phyloP scores from a whole-genome alignment of 2,888 invertebrate genomes.

The Actias luna region DNA sequence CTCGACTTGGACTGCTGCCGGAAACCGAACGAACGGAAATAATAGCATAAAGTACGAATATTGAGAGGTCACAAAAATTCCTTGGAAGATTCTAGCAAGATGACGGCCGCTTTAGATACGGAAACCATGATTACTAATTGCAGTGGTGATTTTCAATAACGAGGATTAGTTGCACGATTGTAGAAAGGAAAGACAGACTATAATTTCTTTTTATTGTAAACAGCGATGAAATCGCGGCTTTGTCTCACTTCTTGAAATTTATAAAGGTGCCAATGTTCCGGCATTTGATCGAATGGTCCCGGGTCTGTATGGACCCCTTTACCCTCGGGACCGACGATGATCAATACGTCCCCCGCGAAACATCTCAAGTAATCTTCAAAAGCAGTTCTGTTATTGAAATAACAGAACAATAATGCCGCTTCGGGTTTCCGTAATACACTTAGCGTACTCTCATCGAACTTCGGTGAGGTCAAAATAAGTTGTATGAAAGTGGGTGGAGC shows the following conservation, averaged over 20 bases:
- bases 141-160: too few relatives aligned
- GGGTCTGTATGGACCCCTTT: slow-evolving; percentile 87
- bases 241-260: slow-evolving; percentile 81
- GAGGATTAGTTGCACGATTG: too few relatives aligned
- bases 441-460: slow-evolving; percentile 56
- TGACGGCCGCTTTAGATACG: too few relatives aligned
- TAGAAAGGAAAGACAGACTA: too few relatives aligned
- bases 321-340: slow-evolving; percentile 88
- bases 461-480: slow-evolving; percentile 77
- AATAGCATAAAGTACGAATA: too few relatives aligned
- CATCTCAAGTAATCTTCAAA: slow-evolving; percentile 85
- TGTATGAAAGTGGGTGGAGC: slow-evolving; percentile 87
- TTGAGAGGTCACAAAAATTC: too few relatives aligned
- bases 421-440: slow-evolving; percentile 61
- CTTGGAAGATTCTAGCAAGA: too few relatives aligned
- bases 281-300: slow-evolving; percentile 83
- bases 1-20: too few relatives aligned
- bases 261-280: slow-evolving; percentile 82
- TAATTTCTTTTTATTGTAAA: slow-evolving; percentile 61
- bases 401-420: slow-evolving; percentile 88
- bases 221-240: slow-evolving; percentile 84
- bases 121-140: too few relatives aligned
- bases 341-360: slow-evolving; percentile 84
- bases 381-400: slow-evolving; percentile 88
- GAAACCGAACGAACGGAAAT: too few relatives aligned